Evolutionary conservation across 1,140 invertebrate genomes (phyloP).

Genomic region (Drosophila ananassae): DNA sequence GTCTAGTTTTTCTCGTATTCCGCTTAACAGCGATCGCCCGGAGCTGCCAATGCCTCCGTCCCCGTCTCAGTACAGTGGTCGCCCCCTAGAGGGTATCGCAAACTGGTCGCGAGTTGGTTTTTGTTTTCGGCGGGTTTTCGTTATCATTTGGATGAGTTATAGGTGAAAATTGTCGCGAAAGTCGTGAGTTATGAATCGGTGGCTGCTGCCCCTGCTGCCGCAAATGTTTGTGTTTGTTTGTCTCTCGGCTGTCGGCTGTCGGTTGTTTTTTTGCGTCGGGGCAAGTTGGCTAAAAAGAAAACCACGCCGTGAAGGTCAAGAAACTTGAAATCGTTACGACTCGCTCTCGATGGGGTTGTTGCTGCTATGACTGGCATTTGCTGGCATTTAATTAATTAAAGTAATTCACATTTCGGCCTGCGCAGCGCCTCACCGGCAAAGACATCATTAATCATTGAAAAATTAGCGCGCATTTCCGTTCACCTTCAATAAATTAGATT

Average conservation of each 20-base stretch:
- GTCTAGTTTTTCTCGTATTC: constrained; percentile 1
- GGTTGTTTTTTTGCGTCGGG: not conserved
- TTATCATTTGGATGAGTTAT: constrained; percentile 79
- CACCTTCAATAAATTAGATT: constrained; percentile 80
- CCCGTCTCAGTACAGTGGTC: constrained; percentile 9
- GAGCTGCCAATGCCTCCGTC: constrained; percentile 13
- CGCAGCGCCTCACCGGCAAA: constrained; percentile 31
- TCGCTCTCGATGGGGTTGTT: constrained; percentile 11
- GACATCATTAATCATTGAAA: constrained; percentile 71
- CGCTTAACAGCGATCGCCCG: constrained; percentile 2
- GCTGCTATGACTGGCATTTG: constrained; percentile 19
- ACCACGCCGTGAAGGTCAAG: constrained; percentile 65
- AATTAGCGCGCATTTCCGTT: constrained; percentile 80
- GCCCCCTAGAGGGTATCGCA: constrained; percentile 17
- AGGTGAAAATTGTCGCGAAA: constrained; percentile 81
- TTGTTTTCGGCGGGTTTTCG: constrained; percentile 56
- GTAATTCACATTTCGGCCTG: constrained; percentile 66
- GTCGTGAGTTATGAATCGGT: constrained; percentile 77
- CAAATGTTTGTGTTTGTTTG: constrained; percentile 1
- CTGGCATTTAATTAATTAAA: constrained; percentile 74
- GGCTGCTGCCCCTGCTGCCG: constrained; percentile 8
- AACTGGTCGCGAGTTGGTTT: constrained; percentile 51
- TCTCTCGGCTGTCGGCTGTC: not conserved
- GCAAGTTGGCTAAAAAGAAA: constrained; percentile 46
- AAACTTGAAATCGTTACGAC: constrained; percentile 60